A percentile compares a stretch with the other conserved stretches of the same genome.
Evolutionary conservation across 2,113 vertebrate genomes (phyloP).

Genomic region (Ammodytes marinus): DNA sequence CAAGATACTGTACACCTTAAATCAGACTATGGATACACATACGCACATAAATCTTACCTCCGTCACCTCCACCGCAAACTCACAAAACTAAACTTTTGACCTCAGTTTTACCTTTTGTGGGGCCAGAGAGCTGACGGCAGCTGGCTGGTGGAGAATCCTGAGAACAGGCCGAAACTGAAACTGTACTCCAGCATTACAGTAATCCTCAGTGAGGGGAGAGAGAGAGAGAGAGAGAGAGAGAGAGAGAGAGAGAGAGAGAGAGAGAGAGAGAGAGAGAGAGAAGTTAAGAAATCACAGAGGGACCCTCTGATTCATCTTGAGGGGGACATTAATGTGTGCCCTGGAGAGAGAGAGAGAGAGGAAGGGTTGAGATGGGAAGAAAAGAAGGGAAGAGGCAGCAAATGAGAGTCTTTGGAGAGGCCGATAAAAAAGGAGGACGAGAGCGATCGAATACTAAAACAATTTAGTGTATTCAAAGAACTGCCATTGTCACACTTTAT

Average conservation of each 20-base stretch:
- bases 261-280: too few species aligned
- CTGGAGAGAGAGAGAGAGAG: neutral
- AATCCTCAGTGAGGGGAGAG: slow-evolving; percentile 53
- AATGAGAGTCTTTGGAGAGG: slow-evolving; percentile 21
- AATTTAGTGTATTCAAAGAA: slow-evolving; percentile 33
- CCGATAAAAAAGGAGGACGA: slow-evolving; percentile 1
- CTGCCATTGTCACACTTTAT: slow-evolving; percentile 78
- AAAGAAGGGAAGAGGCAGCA: slow-evolving; percentile 18
- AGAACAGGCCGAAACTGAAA: slow-evolving; percentile 74
- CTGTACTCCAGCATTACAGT: slow-evolving; percentile 47
- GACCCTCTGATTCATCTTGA: too few species aligned
- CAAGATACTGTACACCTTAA: neutral
- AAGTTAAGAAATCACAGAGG: too few species aligned
- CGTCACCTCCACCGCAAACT: neutral
- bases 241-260: too few species aligned
- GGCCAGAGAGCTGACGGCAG: slow-evolving; percentile 65
- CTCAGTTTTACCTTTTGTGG: slow-evolving; percentile 55
- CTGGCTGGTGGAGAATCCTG: slow-evolving; percentile 68
- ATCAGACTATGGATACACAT: neutral
- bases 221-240: neutral
- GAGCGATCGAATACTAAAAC: slow-evolving; percentile 1
- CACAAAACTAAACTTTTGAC: slow-evolving; percentile 53
- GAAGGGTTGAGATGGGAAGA: neutral
- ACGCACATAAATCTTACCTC: neutral
- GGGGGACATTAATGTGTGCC: too few species aligned